Evolutionary conservation across 2,113 vertebrate species (phyloP), one percentile per base, ranked within the genome.

Genomic region (Electrona antarctica): DNA sequence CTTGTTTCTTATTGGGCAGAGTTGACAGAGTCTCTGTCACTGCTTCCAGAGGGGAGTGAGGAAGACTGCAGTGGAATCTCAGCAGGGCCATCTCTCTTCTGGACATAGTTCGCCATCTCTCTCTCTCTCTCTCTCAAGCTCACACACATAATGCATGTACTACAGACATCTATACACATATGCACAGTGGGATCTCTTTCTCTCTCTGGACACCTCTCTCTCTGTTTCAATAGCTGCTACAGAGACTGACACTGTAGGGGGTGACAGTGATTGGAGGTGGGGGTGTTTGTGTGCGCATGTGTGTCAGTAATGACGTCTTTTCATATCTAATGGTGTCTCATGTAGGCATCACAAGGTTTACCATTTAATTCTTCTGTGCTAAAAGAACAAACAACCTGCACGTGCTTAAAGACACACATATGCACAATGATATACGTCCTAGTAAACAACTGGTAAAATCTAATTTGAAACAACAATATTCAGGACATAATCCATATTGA

Each of bases 251-350:
- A 62, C 85, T 78, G 82, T 73, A 73, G 83, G 84, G 0, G 60
- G 51, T 70, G 83, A 85, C 84, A 57, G 80, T 61, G 78, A 83
- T 71, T 69, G 75, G 82, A 76, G 48, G 78, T 62, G 73, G 76
- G 63, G 76, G 80, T 69, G 82, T 69, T 72, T 67, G 49, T 13
- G 11, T 63, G 50, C 74, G 49, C 11, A 14, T n/a, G 2, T 2
- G 13, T n/a, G 14, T 86, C 69, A 78, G 69, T 65, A 55, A 70
- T 60, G 76, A 78, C 78, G 54, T 59, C 46, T 69, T 51, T 70
- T 60, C 7, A 65, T 74, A 8, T 65, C 7, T 52, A 73, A 60
- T 55, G 64, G 62, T 64, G 78, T 49, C 59, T 69, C 51, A n/a
- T 60, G 76, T 67, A 66, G 61, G 33, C 52, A 60, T 60, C 15